These are phyloP conservation scores for Silurus meridionalis DNA, from an alignment of 2,113 vertebrate species.

Conservation along the genomic window DNA sequence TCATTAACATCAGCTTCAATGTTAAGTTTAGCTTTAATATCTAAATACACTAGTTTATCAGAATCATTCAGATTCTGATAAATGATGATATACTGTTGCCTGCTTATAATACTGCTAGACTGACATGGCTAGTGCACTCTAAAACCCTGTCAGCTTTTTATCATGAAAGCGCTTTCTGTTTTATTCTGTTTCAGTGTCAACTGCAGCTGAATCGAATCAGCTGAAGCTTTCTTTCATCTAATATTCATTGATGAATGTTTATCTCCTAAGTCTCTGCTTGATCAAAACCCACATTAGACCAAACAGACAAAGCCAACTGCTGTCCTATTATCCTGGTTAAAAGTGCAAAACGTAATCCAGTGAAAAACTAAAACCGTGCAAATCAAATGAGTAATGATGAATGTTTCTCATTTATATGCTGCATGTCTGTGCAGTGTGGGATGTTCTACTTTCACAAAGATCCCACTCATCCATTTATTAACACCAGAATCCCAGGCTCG, in stretches of 20 bases:
- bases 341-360: neutral
- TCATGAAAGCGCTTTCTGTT: slow-evolving; percentile 15
- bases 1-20: neutral
- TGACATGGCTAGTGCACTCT: neutral
- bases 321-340: slow-evolving; percentile 7
- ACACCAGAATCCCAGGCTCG: slow-evolving; percentile 43
- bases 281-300: neutral
- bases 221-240: slow-evolving; percentile 27
- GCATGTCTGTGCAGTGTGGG: slow-evolving; percentile 31
- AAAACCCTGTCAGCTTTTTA: slow-evolving; percentile 27
- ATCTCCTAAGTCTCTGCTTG: neutral
- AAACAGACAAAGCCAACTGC: neutral
- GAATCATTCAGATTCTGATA: neutral
- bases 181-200: slow-evolving; percentile 27
- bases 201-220: slow-evolving; percentile 19
- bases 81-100: neutral
- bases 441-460: slow-evolving; percentile 47
- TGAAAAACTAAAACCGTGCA: slow-evolving; percentile 9
- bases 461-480: slow-evolving; percentile 52
- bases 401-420: slow-evolving; percentile 41
- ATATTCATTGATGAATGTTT: slow-evolving; percentile 27
- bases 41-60: neutral
- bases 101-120: neutral
- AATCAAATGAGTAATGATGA: slow-evolving; percentile 27
- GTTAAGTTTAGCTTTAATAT: neutral